These are phyloP conservation scores for Drosophila leonis DNA, from an alignment of 2,888 invertebrate genomes.

Conservation along the genomic window DNA sequence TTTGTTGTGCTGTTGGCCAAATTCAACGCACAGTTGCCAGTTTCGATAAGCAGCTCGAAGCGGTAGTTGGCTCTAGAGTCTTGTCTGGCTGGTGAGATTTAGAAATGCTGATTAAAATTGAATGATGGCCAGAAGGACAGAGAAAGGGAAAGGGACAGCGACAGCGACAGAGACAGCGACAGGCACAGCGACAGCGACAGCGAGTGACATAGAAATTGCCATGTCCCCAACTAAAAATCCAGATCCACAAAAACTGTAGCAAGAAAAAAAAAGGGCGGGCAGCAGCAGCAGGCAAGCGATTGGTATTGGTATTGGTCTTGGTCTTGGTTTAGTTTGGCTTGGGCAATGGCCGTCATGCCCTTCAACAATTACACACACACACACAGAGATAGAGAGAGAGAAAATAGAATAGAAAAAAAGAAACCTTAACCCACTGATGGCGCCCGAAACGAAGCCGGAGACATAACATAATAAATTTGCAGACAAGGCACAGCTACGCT, in stretches of 20 bases:
- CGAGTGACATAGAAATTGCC: conserved; percentile 60
- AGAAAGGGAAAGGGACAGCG: conserved; percentile 23
- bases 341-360: conserved; percentile 49
- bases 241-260: conserved; percentile 18
- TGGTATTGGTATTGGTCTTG: conserved; percentile 26
- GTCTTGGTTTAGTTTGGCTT: conserved; percentile 37
- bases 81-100: conserved; percentile 53
- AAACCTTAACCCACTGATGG: conserved; percentile 75
- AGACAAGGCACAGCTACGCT: conserved; percentile 40
- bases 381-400: conserved; percentile 14
- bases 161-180: conserved; percentile 18
- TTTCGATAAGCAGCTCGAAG: conserved; percentile 42
- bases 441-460: conserved; percentile 73
- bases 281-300: conserved; percentile 14
- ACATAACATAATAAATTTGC: conserved; percentile 75
- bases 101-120: conserved; percentile 75
- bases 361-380: conserved; percentile 58
- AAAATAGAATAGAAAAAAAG: conserved; percentile 18
- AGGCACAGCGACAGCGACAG: conserved; percentile 32
- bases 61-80: conserved; percentile 17
- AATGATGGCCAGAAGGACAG: conserved; percentile 66
- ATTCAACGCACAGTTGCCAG: conserved; percentile 54
- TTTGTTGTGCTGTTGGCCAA: conserved; percentile 43
- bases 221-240: conserved; percentile 15
- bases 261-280: not conserved